Evolutionary conservation across 2,888 invertebrate species (phyloP).

Genomic region (Drosophila mayaguana): DNA sequence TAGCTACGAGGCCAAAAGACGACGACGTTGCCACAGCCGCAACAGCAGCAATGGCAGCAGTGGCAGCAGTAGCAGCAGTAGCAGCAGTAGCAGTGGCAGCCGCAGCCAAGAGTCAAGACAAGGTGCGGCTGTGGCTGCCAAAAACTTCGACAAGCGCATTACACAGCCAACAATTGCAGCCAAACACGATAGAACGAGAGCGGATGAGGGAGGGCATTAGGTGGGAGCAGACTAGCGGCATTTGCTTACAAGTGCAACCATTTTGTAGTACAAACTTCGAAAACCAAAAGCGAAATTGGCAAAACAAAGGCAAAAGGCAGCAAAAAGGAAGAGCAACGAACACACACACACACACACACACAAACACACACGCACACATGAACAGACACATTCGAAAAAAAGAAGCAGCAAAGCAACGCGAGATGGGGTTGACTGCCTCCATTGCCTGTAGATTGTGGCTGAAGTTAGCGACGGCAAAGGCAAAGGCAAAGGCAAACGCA

Average conservation of each 20-base stretch:
- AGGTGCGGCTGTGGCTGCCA: slow-evolving; percentile 68
- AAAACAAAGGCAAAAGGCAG: slow-evolving; percentile 67
- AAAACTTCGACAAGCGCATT: slow-evolving; percentile 79
- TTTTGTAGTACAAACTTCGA: slow-evolving; percentile 82
- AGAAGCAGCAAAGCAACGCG: not conserved
- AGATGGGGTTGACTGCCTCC: slow-evolving; percentile 52
- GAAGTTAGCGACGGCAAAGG: slow-evolving; percentile 50
- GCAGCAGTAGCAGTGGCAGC: slow-evolving; percentile 17
- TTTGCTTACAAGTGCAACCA: slow-evolving; percentile 82
- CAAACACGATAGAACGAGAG: slow-evolving; percentile 21
- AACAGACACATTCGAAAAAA: not conserved
- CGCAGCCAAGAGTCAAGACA: slow-evolving; percentile 73
- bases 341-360: not conserved
- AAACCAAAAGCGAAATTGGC: slow-evolving; percentile 80
- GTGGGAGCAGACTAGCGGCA: slow-evolving; percentile 44
- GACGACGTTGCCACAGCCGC: slow-evolving; percentile 51
- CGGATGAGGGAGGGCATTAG: not conserved
- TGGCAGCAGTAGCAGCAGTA: not conserved
- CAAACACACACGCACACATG: not conserved
- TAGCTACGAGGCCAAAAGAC: slow-evolving; percentile 52
- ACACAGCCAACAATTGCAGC: slow-evolving; percentile 73
- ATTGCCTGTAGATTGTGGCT: slow-evolving; percentile 50
- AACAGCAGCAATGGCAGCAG: slow-evolving; percentile 12
- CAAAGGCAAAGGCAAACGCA: slow-evolving; percentile 37
- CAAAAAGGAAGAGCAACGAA: slow-evolving; percentile 25